phyloP scores from a whole-genome alignment of 2,113 vertebrate genomes.

The Lichenostomus cassidix region DNA sequence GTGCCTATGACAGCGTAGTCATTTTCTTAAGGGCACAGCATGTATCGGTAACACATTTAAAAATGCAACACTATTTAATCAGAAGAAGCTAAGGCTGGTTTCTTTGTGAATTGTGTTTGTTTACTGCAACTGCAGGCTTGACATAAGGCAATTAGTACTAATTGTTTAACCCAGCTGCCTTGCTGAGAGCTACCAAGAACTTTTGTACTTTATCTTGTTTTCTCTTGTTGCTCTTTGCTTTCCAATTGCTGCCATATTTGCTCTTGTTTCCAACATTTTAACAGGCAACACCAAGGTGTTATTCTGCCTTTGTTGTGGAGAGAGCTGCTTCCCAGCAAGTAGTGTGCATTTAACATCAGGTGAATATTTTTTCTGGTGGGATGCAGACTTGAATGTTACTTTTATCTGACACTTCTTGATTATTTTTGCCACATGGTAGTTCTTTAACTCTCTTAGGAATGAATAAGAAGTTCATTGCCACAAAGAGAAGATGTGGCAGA shows the following conservation, averaged over 20 bases:
- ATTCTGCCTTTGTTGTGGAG: slow-evolving; percentile 30
- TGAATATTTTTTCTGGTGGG: neutral
- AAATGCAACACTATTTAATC: slow-evolving; percentile 86
- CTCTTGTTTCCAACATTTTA: slow-evolving; percentile 55
- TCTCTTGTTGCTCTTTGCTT: slow-evolving; percentile 74
- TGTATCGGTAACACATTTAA: slow-evolving; percentile 90
- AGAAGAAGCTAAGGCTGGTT: slow-evolving; percentile 81
- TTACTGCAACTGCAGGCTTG: slow-evolving; percentile 84
- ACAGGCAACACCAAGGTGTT: slow-evolving; percentile 51
- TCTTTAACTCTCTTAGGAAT: neutral
- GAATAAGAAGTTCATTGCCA: neutral
- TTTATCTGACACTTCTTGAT: slow-evolving; percentile 5
- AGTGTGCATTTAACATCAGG: neutral
- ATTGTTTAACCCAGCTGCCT: slow-evolving; percentile 88
- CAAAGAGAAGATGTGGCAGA: neutral
- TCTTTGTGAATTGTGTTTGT: slow-evolving; percentile 88
- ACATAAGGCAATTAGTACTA: slow-evolving; percentile 89
- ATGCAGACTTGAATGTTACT: neutral
- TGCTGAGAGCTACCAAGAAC: slow-evolving; percentile 84
- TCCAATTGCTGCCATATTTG: slow-evolving; percentile 74
- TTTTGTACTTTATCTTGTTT: slow-evolving; percentile 82
- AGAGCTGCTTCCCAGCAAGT: neutral
- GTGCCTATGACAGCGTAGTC: slow-evolving; percentile 91
- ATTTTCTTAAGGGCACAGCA: slow-evolving; percentile 98
- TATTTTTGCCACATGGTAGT: neutral